Evolutionary conservation across 2,797 vertebrate genomes (phyloP).

Genomic region (Tragopan temminckii): DNA sequence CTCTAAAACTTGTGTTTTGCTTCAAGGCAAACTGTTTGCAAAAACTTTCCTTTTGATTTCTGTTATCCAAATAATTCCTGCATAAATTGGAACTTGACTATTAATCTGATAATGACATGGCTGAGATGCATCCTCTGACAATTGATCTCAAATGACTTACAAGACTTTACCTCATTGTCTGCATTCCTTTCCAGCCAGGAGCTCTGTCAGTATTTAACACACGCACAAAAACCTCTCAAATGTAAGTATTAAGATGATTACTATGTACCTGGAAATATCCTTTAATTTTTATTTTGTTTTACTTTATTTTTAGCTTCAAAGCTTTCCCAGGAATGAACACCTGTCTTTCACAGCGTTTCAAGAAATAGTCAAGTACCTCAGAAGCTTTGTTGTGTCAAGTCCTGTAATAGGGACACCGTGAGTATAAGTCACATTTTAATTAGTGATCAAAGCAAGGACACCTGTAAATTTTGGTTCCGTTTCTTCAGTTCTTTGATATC

Average conservation of each 20-base stretch:
- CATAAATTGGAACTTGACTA: constrained; percentile 82
- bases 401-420: constrained; percentile 77
- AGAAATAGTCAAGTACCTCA: constrained; percentile 79
- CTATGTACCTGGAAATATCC: constrained; percentile 82
- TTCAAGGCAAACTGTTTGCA: constrained; percentile 81
- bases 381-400: constrained; percentile 82
- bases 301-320: constrained; percentile 87
- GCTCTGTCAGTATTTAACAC: constrained; percentile 72
- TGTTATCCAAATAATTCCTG: constrained; percentile 85
- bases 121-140: constrained; percentile 80
- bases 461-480: constrained; percentile 79
- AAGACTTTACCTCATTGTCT: constrained; percentile 79
- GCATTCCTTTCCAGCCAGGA: constrained; percentile 81
- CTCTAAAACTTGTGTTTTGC: constrained; percentile 73
- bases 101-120: constrained; percentile 87
- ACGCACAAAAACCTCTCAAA: constrained; percentile 65
- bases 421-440: constrained; percentile 81
- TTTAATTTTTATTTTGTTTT: constrained; percentile 85
- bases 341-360: constrained; percentile 81
- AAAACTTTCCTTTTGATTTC: constrained; percentile 85
- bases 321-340: constrained; percentile 85
- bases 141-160: constrained; percentile 83
- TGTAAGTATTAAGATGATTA: constrained; percentile 84
- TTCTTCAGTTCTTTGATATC: constrained; percentile 80
- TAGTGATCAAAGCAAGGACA: constrained; percentile 83